Base-by-base conservation (phyloP, 1,140 invertebrate genomes). In the Cydia pomonella region DNA sequence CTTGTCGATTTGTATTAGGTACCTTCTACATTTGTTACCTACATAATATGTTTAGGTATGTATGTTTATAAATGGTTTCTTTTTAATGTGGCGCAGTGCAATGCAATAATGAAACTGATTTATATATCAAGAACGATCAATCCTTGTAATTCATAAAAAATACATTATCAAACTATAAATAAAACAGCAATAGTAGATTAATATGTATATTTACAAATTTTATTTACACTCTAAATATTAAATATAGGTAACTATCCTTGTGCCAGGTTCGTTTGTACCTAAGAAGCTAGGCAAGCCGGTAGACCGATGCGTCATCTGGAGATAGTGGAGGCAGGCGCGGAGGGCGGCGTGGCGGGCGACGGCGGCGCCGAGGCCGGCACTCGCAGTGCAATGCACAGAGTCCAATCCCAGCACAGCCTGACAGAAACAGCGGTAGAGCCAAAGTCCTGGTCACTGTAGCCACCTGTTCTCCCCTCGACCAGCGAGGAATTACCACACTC, bases 351-450 rank as follows among this genome's bases (percentile, higher is more conserved):
- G 91, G 89, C 0, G 90, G 90, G n/a, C 92, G 85, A 5, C 93
- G 82, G 23, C 89, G 87, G 16, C 90, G 84, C 9, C 90, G 79
- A 3, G 91, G 87, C 69, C 95, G 93, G 88, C 96, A 97, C 87
- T 96, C 96, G 93, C 97, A 97, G 89, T 97, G 96, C 94, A 97
- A 95, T 44, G 97, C 96, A 93, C 97, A 97, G 44, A 97, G 94
- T 5, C 96, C 96, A 73, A 97, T 96, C 59, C 96, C 97, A 77
- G 96, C 97, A 79, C 96, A 96, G 76, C 97, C 94, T 77, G 96
- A 97, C 84, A 97, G 94, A 81, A 97, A 95, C 87, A 97, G 96
- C 71, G 97, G 97, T 74, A 97, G 95, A 33, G 96, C 96, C 86
- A 97, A 95, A 85, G 96, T 97, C 87, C 97, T 95, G 73, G 97